Evolutionary conservation across 2,797 vertebrate species (phyloP), one percentile per base, ranked within the genome.

Genomic region (Syngnathus acus): DNA sequence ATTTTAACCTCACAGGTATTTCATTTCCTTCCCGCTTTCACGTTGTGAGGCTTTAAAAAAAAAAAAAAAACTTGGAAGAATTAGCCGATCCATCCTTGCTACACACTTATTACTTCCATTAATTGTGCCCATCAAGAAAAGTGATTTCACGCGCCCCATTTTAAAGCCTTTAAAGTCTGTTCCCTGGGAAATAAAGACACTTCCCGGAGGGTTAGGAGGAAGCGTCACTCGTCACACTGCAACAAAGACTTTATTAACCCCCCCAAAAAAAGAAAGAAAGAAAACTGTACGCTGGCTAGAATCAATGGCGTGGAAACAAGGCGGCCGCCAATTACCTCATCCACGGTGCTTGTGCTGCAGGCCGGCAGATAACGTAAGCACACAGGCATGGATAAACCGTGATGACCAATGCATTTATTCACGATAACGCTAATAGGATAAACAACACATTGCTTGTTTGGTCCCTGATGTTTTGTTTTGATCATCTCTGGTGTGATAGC

Each of bases 401-500:
- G 55, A 78, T 86, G 81, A 74, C 78, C 73, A 58, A 67, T 73
- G 70, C 63, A 62, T 75, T 78, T 72, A 65, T 61, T 66, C 3
- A n/a, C 69, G 77, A 82, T 83, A 81, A 73, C 65, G 64, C 65
- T 81, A 84, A 86, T 78, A 47, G 79, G 79, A 84, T 84, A 82
- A 85, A 85, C 78, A 86, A 82, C 67, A 79, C 77, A 63, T 78
- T 62, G 53, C 72, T 72, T 65, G 71, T 72, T 67, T 73, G 40
- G 42, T 68, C 66, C 64, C 66, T 26, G 38, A 59, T 68, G 59
- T 43, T 71, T 54, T 68, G 59, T 47, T 71, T 54, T 67, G 51
- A 74, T 71, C 58, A 48, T 65, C 26, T 39, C 17, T 63, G 59
- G 32, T n/a, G 21, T 9, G 60, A 62, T 62, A 62, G 60, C 60